Percentiles rank a stretch among this genome's conserved stretches.
Evolutionary conservation across 2,888 invertebrate species (phyloP).

Genomic region (Abrostola tripartita): DNA sequence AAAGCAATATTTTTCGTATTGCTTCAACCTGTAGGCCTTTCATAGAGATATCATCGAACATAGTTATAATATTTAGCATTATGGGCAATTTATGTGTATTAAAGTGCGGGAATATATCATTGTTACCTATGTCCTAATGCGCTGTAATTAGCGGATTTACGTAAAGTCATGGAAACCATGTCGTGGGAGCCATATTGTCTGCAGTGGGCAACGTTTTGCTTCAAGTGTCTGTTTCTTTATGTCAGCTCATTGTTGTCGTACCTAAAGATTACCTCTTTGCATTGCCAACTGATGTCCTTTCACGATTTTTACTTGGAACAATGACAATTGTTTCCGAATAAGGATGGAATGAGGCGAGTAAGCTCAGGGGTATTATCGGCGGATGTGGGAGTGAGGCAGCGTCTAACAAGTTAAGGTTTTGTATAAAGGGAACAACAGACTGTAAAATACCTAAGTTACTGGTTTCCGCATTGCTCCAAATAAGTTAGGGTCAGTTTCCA

Average conservation of each 20-base stretch:
- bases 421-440: too few relatives aligned
- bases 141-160: slow-evolving; percentile 81
- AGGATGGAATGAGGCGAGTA: slow-evolving; percentile 40
- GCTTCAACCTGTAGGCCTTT: slow-evolving; percentile 6
- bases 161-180: slow-evolving; percentile 85
- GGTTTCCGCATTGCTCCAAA: too few relatives aligned
- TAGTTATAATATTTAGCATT: slow-evolving; percentile 58
- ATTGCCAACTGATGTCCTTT: slow-evolving; percentile 76
- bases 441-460: too few relatives aligned
- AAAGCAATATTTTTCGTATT: not conserved
- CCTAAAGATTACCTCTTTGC: slow-evolving; percentile 58
- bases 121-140: slow-evolving; percentile 72
- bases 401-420: not conserved
- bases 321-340: slow-evolving; percentile 74
- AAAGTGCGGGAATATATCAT: slow-evolving; percentile 74
- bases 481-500: too few relatives aligned
- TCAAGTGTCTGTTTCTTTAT: slow-evolving; percentile 58
- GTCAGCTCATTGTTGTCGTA: slow-evolving; percentile 65
- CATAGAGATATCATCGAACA: slow-evolving; percentile 10
- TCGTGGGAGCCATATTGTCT: slow-evolving; percentile 83
- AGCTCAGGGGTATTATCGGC: slow-evolving; percentile 31
- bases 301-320: slow-evolving; percentile 69
- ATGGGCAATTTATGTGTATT: slow-evolving; percentile 54
- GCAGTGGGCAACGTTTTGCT: slow-evolving; percentile 45
- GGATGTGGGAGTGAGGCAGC: slow-evolving; percentile 11